Conservation (phyloP, 2,113 vertebrate species). For the Smithornis capensis region DNA sequence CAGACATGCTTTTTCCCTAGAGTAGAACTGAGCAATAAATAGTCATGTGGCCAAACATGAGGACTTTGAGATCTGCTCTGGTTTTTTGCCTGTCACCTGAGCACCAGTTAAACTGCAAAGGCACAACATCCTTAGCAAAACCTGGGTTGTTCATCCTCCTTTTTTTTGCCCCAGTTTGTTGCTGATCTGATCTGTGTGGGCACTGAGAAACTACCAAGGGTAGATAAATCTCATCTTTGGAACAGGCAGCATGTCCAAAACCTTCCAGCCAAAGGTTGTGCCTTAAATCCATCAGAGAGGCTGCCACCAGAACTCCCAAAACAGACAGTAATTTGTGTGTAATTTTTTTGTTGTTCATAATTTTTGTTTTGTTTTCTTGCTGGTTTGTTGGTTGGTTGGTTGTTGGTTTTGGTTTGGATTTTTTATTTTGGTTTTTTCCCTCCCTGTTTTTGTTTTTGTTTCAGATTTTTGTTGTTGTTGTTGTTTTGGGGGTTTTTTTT, state of each 20-base stretch:
- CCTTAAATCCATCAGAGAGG: neutral
- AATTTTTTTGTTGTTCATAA: neutral
- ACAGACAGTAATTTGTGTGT: neutral
- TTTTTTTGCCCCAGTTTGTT: neutral
- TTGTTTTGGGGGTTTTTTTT: too few relatives aligned
- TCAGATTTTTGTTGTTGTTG: too few relatives aligned
- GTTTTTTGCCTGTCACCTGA: neutral
- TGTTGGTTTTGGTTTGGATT: too few relatives aligned
- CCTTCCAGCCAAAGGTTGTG: neutral
- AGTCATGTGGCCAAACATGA: neutral
- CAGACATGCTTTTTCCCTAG: neutral
- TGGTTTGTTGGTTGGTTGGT: too few relatives aligned
- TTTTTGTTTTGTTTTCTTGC: too few relatives aligned
- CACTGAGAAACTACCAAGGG: neutral
- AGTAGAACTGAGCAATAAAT: neutral
- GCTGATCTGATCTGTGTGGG: too few relatives aligned
- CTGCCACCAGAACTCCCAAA: neutral
- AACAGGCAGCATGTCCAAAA: neutral
- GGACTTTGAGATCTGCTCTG: neutral
- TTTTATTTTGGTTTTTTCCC: neutral
- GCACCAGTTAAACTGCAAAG: neutral
- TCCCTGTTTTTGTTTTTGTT: too few relatives aligned
- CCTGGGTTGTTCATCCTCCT: neutral
- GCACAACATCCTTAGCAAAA: neutral
- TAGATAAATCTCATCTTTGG: accelerated